phyloP scores from a whole-genome alignment of 2,888 invertebrate genomes.

The Lamproptera curius region DNA sequence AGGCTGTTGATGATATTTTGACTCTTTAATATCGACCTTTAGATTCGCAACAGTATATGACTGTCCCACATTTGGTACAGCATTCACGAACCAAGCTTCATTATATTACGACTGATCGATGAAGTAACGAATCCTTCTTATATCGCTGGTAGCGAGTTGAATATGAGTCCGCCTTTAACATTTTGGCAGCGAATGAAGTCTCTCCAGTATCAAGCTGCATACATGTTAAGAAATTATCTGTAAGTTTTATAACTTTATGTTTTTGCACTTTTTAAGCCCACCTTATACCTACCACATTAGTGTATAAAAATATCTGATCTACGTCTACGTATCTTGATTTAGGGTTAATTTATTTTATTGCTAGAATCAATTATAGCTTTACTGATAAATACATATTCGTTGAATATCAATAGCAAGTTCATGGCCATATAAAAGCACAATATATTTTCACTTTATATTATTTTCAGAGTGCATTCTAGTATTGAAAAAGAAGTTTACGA shows the following conservation, averaged over 20 bases:
- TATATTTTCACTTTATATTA: background rate
- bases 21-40: background rate
- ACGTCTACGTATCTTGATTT: no score
- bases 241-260: no score
- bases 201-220: conserved; percentile 3
- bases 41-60: background rate
- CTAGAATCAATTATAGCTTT: no score
- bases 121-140: conserved; percentile 42
- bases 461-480: background rate
- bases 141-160: conserved; percentile 32
- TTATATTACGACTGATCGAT: conserved; percentile 36
- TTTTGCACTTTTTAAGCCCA: no score
- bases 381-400: no score
- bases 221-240: conserved; percentile 3
- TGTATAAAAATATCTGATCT: no score
- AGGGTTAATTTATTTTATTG: no score
- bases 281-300: no score
- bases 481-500: conserved; percentile 29
- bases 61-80: conserved; percentile 36
- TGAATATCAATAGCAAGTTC: no score
- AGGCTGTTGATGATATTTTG: no score
- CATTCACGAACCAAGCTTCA: conserved; percentile 43
- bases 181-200: conserved; percentile 30
- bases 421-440: no score
- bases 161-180: conserved; percentile 31